Evolutionary conservation across 2,888 invertebrate genomes (phyloP).

Genomic region (Drosophila ustulata): DNA sequence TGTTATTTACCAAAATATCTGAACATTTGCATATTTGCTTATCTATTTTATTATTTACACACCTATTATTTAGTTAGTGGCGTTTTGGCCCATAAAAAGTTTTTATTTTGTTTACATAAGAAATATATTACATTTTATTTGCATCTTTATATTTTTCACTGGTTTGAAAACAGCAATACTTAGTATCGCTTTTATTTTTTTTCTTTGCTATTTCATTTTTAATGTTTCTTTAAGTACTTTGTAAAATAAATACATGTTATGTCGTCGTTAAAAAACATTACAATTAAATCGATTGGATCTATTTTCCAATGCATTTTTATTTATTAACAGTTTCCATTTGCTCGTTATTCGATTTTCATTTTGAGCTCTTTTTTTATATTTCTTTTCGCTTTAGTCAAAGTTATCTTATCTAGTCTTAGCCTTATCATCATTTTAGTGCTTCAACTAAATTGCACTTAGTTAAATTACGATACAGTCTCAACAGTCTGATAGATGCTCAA

Average conservation of each 20-base stretch:
- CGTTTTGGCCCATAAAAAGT: background rate
- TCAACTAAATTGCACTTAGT: conserved; percentile 13
- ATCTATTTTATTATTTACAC: no score
- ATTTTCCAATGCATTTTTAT: background rate
- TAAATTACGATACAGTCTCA: background rate
- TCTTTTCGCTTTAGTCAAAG: background rate
- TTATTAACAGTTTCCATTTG: background rate
- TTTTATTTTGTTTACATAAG: background rate
- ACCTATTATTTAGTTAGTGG: background rate
- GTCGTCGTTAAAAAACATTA: no score
- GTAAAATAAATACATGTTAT: no score
- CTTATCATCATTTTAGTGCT: conserved; percentile 9
- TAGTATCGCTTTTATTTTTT: no score
- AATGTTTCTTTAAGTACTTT: no score
- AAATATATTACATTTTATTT: background rate
- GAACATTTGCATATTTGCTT: background rate
- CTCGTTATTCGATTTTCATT: background rate
- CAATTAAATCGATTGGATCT: no score
- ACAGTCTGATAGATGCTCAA: background rate
- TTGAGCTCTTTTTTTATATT: background rate
- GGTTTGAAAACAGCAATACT: no score
- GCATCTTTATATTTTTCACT: no score
- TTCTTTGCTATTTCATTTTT: no score
- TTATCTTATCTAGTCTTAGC: background rate
- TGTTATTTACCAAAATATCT: background rate